phyloP scores from a whole-genome alignment of 2,797 vertebrate genomes.

The Gymnothorax reevesii region DNA sequence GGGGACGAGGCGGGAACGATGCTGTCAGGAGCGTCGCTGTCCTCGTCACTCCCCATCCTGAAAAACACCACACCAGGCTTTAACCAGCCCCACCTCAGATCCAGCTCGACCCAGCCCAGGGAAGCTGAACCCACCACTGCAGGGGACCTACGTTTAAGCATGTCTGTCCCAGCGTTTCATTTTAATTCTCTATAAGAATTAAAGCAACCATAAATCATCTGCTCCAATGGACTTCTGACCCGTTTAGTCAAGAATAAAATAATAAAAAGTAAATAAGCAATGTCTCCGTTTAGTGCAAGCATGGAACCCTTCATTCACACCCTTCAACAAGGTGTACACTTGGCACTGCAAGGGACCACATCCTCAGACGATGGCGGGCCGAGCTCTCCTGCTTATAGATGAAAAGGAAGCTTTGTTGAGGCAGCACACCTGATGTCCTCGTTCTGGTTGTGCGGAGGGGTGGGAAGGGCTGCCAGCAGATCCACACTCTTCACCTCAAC shows the following conservation, averaged over 20 bases:
- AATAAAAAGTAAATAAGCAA: too few species aligned
- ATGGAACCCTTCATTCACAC: too few species aligned
- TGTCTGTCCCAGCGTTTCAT: too few species aligned
- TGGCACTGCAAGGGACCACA: background rate
- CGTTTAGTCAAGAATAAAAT: too few species aligned
- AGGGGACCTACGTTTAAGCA: too few species aligned
- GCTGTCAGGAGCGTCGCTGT: slow-evolving; percentile 90
- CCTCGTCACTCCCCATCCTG: slow-evolving; percentile 97
- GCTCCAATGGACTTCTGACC: too few species aligned
- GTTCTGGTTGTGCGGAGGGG: slow-evolving; percentile 96
- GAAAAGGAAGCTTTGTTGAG: background rate
- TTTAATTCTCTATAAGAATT: too few species aligned
- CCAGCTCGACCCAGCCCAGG: background rate
- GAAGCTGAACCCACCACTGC: background rate
- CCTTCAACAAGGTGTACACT: too few species aligned
- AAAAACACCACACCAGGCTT: background rate
- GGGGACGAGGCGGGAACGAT: slow-evolving; percentile 96
- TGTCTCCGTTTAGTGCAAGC: too few species aligned
- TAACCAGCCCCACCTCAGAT: background rate
- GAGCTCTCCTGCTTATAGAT: background rate
- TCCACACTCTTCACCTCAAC: slow-evolving; percentile 92
- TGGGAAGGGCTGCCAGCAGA: slow-evolving; percentile 93
- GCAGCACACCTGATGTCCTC: slow-evolving; percentile 90
- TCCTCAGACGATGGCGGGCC: background rate
- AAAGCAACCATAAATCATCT: too few species aligned